phyloP scores from a whole-genome alignment of 2,797 vertebrate genomes.

The Sylvia borin region DNA sequence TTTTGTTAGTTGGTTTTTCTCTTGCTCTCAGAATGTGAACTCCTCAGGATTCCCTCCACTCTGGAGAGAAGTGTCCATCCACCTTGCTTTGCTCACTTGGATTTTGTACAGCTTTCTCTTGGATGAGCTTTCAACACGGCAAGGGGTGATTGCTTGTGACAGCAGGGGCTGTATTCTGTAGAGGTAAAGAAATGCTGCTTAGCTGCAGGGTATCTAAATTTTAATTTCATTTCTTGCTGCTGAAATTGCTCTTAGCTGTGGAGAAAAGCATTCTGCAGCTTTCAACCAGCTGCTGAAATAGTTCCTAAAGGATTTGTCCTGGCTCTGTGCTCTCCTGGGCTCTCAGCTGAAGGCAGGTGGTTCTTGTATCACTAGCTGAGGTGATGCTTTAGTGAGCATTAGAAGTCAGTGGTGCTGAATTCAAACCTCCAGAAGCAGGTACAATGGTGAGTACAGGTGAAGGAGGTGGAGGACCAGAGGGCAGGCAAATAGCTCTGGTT shows the following conservation, averaged over 20 bases:
- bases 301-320: not conserved
- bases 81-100: not conserved
- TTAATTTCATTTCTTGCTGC: not conserved
- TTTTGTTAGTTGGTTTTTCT: not conserved
- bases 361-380: not conserved
- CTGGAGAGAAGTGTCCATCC: not conserved
- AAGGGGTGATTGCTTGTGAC: not conserved
- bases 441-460: accelerated
- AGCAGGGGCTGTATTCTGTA: not conserved
- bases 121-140: accelerated
- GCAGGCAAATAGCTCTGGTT: not conserved
- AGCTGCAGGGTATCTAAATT: not conserved
- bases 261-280: not conserved
- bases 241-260: not conserved
- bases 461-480: not conserved
- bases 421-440: not conserved
- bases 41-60: not conserved
- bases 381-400: not conserved
- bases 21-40: not conserved
- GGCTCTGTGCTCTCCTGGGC: not conserved
- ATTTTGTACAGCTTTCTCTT: not conserved
- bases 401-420: not conserved
- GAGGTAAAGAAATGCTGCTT: not conserved
- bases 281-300: not conserved
- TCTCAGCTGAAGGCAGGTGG: not conserved